Base-by-base conservation (phyloP, 2,113 vertebrate genomes). In the Burhinus bistriatus region DNA sequence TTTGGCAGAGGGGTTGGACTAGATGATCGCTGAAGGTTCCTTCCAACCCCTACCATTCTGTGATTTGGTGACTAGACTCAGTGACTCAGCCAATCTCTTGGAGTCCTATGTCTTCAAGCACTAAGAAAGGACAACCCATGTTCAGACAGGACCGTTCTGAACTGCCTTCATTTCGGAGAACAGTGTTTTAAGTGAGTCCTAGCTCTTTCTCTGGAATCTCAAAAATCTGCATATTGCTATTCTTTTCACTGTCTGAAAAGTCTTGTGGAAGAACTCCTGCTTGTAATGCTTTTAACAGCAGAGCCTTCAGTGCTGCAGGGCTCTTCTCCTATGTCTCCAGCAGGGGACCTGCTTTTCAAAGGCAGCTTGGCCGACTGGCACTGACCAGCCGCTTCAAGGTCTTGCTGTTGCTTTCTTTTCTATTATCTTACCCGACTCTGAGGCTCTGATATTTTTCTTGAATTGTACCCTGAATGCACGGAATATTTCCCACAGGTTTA, bases 361-460 rank as follows among this genome's bases (percentile, higher is more conserved):
- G 62, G 36, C 82, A 76, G 77, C 36, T 27, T 42, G 57, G 45
- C 71, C 54, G 26, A 12, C 36, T 52, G 26, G 34, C 65, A 47
- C 2, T 0, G 15, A 40, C 32, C 26, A 19, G 9, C 29, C 0
- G 6, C 62, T 47, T 45, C 62, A 25, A 66, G 62, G 36, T 47
- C 65, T 44, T 20, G 12, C 44, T 49, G 26, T 7, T 27, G 40
- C 36, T 66, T 49, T 55, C 55, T 55, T 26, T 76, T 44, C 29
- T n/a, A 5, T 29, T 59, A 51, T 29, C 38, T 45, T 36, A 30
- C 11, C 45, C 2, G 3, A 27, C n/a, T 45, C 57, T 44, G 65
- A 62, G 19, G 72, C 55, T 57, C 72, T 70, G 55, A 16, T 20
- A 5, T 44, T 78, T 47, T 27, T 44, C 38, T 68, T 15, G 30